Evolutionary conservation across 2,888 invertebrate genomes (phyloP).

Genomic region (Lissocephala sabroskyi): DNA sequence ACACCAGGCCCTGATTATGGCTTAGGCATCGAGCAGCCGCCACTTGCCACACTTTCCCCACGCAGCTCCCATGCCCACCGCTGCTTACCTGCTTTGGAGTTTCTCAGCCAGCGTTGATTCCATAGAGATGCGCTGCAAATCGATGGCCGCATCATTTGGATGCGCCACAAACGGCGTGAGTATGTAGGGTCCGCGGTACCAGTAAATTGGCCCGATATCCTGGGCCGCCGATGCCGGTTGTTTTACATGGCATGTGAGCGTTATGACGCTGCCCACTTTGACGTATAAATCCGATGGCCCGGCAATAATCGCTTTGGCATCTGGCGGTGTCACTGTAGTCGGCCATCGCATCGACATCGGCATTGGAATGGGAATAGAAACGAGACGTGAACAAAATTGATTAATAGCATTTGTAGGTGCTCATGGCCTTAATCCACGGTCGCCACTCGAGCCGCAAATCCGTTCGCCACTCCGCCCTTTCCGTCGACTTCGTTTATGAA

Average conservation of each 20-base stretch:
- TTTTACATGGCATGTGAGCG: constrained; percentile 80
- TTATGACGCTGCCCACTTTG: constrained; percentile 82
- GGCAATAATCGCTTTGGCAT: constrained; percentile 80
- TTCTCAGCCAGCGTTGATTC: constrained; percentile 75
- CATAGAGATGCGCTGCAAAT: constrained; percentile 71
- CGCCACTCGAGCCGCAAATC: too few relatives aligned
- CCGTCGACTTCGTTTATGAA: too few relatives aligned
- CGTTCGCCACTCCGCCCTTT: too few relatives aligned
- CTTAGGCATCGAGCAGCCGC: too few relatives aligned
- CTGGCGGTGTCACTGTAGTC: constrained; percentile 74
- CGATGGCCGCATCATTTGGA: constrained; percentile 70
- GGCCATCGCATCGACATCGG: too few relatives aligned
- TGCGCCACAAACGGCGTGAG: constrained; percentile 70
- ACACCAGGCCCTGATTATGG: neutral
- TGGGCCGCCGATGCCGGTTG: constrained; percentile 75
- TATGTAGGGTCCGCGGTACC: constrained; percentile 77
- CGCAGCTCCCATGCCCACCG: neutral
- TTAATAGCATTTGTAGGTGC: constrained; percentile 46
- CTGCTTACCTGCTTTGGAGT: constrained; percentile 78
- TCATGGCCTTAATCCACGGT: neutral
- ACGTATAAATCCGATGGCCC: constrained; percentile 81
- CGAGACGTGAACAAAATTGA: constrained; percentile 44
- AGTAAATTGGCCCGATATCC: constrained; percentile 81
- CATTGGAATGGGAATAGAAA: constrained; percentile 19
- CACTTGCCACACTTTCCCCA: too few relatives aligned